A percentile compares a stretch with the other conserved stretches of the same genome.
Conservation (phyloP, 2,113 vertebrate species). For the Ophiodon elongatus region DNA sequence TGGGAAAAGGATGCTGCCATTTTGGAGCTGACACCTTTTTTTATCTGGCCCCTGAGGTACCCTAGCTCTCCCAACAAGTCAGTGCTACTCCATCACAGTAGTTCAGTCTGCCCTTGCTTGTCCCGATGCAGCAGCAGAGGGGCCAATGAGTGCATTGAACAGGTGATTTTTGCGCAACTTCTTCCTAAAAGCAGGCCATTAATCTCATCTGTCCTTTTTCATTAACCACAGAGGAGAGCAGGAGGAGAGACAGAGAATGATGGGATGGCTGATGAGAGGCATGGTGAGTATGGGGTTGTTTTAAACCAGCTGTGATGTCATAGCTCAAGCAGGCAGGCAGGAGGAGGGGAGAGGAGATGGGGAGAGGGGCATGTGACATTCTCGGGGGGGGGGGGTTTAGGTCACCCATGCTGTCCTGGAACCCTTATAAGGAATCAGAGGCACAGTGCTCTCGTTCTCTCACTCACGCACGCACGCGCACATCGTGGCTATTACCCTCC, state of each 20-base stretch:
- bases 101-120: not conserved
- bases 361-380: constrained; percentile 77
- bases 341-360: constrained; percentile 48
- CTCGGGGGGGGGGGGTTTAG: constrained; percentile 77
- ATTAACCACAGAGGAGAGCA: constrained; percentile 15
- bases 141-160: not conserved
- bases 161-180: not conserved
- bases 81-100: not conserved
- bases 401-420: constrained; percentile 74
- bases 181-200: not conserved
- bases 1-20: constrained; percentile 22
- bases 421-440: constrained; percentile 82
- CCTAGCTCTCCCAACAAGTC: not conserved
- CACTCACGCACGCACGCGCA: constrained; percentile 42
- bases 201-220: not conserved
- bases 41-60: not conserved
- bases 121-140: not conserved
- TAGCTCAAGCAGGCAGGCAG: constrained; percentile 76
- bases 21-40: constrained; percentile 13
- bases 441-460: constrained; percentile 33
- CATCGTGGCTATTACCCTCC: constrained; percentile 33
- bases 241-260: constrained; percentile 4
- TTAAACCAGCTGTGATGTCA: constrained; percentile 82
- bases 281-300: constrained; percentile 56
- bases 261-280: constrained; percentile 27